phyloP scores from a whole-genome alignment of 2,888 invertebrate species.

The Drosophila paracracens region DNA sequence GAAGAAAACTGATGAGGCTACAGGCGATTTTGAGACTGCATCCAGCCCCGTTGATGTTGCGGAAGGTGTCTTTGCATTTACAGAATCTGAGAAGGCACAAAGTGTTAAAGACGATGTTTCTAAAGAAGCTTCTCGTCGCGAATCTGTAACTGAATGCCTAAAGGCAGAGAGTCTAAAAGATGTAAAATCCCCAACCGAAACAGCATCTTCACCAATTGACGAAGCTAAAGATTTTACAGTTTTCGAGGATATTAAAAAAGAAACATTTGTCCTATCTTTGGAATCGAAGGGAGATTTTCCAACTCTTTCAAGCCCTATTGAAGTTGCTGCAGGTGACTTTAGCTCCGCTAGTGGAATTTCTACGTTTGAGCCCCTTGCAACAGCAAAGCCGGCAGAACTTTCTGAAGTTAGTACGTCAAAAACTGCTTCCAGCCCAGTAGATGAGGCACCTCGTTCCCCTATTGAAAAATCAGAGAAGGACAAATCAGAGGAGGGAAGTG shows the following conservation, averaged over 20 bases:
- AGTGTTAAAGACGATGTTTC: background rate
- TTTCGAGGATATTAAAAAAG: background rate
- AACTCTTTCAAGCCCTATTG: background rate
- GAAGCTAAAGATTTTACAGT: background rate
- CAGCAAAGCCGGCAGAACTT: background rate
- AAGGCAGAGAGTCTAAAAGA: constrained; percentile 1
- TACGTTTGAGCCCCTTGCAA: background rate
- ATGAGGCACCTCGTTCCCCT: background rate
- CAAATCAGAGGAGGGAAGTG: background rate
- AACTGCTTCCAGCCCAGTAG: constrained; percentile 4
- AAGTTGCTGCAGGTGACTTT: background rate
- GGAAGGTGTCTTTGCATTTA: constrained; percentile 1
- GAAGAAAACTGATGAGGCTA: background rate
- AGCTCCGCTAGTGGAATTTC: background rate
- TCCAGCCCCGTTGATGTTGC: constrained; percentile 4
- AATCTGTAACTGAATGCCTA: background rate
- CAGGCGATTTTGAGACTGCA: background rate
- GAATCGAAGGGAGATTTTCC: background rate
- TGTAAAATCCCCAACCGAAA: background rate
- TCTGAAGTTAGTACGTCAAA: background rate
- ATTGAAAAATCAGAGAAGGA: background rate
- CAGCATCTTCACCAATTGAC: constrained; percentile 4
- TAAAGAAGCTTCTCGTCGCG: background rate
- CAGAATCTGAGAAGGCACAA: background rate
- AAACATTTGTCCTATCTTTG: background rate